Percentiles rank a stretch among this genome's conserved stretches.
Conservation (phyloP, 1,140 invertebrate species). For the Rhagoletis zephyria region DNA sequence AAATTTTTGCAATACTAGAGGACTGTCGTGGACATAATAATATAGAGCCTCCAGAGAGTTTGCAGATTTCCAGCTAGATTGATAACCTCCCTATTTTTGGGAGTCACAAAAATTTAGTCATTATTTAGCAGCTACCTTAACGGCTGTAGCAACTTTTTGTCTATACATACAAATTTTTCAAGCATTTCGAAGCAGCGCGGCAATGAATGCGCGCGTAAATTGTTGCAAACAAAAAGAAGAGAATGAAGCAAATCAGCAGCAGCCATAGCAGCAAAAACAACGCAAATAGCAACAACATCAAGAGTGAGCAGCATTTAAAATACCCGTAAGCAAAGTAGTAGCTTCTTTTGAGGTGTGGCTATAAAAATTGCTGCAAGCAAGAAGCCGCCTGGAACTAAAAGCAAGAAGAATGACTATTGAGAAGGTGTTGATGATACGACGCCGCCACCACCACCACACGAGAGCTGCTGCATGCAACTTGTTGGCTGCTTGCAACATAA, state of each 20-base stretch:
- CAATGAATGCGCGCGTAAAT: conserved; percentile 49
- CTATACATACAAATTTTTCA: neutral
- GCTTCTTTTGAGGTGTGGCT: neutral
- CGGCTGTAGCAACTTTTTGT: neutral
- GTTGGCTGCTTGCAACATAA: conserved; percentile 13
- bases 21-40: too few relatives aligned
- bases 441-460: neutral
- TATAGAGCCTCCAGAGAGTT: too few relatives aligned
- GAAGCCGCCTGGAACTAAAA: neutral
- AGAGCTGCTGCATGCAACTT: neutral
- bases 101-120: neutral
- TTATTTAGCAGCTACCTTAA: neutral
- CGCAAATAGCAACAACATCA: neutral
- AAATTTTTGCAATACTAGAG: too few relatives aligned
- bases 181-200: neutral
- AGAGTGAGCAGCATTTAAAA: neutral
- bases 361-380: neutral
- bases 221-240: neutral
- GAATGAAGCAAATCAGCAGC: neutral
- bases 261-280: neutral
- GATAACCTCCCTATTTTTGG: neutral
- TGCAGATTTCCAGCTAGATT: too few relatives aligned
- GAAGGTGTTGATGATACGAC: conserved; percentile 41
- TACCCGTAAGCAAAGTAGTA: neutral
- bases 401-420: conserved; percentile 13